phyloP scores from a whole-genome alignment of 1,140 invertebrate genomes.

The Alviniconcha marisindica region DNA sequence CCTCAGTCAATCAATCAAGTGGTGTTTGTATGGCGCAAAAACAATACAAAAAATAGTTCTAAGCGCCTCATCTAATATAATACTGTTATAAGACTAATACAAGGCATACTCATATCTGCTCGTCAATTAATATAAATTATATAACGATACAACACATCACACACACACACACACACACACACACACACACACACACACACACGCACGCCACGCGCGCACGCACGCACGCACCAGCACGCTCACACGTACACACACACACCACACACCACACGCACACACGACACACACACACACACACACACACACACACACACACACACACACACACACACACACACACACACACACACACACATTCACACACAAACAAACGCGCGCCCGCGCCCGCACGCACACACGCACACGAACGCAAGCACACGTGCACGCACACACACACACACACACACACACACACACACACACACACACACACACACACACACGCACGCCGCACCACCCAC shows the following conservation, averaged over 20 bases:
- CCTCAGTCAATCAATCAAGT: too few species aligned
- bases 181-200: slow-evolving; percentile 10
- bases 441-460: background rate
- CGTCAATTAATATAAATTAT: too few species aligned
- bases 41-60: too few species aligned
- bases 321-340: background rate
- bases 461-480: slow-evolving; percentile 13
- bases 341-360: slow-evolving; percentile 1
- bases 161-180: background rate
- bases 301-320: slow-evolving; percentile 6
- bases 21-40: too few species aligned
- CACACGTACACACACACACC: slow-evolving; percentile 2
- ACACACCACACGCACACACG: background rate
- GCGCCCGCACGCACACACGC: background rate
- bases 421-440: background rate
- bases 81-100: too few species aligned
- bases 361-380: background rate
- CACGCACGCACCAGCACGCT: background rate
- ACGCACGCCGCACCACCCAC: background rate
- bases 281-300: slow-evolving; percentile 1
- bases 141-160: too few species aligned
- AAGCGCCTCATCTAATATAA: too few species aligned
- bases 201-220: background rate
- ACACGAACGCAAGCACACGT: background rate
- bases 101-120: too few species aligned